Evolutionary conservation across 2,888 invertebrate species (phyloP), one percentile per base, ranked within the genome.

Genomic region (Parnassius smintheus): DNA sequence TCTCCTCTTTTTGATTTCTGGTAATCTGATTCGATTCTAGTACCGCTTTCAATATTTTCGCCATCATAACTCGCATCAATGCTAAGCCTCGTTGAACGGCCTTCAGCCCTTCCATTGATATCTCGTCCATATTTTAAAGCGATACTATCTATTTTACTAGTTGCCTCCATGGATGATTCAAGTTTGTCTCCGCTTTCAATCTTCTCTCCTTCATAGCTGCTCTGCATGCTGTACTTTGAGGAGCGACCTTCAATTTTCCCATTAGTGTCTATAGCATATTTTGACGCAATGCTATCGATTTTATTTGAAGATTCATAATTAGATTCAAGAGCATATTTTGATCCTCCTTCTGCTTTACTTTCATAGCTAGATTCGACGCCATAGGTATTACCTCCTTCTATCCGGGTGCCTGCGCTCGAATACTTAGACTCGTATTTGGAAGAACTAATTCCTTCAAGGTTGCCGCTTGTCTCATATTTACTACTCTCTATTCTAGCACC

Each of bases 341-440:
- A 74, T 18, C 76, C 72, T 57, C 76, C 75, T 49, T 75, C 76
- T 11, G 66, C 68, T 64, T 77, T 78, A 55, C 64, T 75, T 53
- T 79, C 78, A 55, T 74, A 78, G 66, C 72, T 76, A 10, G 77
- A 73, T 61, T 79, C 83, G 18, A 77, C 71, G 22, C 83, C 82
- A 57, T 82, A 82, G 50, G 78, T 69, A 4, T 73, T 75, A 18
- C 70, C 74, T 8, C 74, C 74, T 52, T 74, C 73, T 35, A 66
- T 66, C 42, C 68, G 62, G 42, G 67, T 68, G 18, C 69, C 79
- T 9, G 84, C 82, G 65, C 80, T 79, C 10, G 85, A 80, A 68
- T 88, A 90, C 64, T 85, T 89, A 35, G 89, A 88, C 70, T 90
- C 91, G 59, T 87, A 86, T 49, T 83, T 80, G 3, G 87, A 82